A percentile compares a stretch with the other conserved stretches of the same genome.
Conservation (phyloP, 2,113 vertebrate species). For the Psophia crepitans region DNA sequence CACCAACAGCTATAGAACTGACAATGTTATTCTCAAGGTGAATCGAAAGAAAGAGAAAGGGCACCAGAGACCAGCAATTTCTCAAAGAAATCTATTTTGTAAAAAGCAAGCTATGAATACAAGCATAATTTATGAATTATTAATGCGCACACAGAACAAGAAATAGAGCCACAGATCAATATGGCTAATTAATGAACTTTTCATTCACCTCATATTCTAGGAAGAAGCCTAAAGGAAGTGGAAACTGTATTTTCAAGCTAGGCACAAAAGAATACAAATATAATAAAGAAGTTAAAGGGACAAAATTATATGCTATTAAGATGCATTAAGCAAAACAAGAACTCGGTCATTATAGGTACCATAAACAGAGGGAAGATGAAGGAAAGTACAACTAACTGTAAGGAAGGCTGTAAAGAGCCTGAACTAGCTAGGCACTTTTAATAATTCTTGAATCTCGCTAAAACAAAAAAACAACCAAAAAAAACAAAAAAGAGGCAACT, state of each 20-base stretch:
- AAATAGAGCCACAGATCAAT: not conserved
- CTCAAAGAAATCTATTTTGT: not conserved
- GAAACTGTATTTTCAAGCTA: not conserved
- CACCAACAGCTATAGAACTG: not conserved
- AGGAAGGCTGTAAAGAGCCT: not conserved
- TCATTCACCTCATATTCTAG: not conserved
- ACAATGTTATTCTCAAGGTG: not conserved
- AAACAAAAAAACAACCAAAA: no score
- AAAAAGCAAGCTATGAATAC: not conserved
- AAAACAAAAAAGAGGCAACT: not conserved
- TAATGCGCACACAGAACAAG: not conserved
- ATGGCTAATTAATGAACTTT: not conserved
- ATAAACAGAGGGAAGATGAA: not conserved
- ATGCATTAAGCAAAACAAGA: not conserved
- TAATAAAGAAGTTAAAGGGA: not conserved
- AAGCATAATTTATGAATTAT: not conserved
- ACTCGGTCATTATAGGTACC: not conserved
- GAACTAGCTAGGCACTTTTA: not conserved
- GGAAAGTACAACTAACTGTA: not conserved
- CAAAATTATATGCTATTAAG: not conserved
- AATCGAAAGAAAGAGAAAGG: not conserved
- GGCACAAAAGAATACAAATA: not conserved
- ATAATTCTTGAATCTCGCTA: not conserved
- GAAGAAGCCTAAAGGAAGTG: not conserved
- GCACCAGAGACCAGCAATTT: not conserved